Percentiles rank a stretch among this genome's conserved stretches.
These are phyloP conservation scores for Umimayanthus chanpuru DNA, from an alignment of 92 coral and sea anemone genomes.

Conservation along the genomic window DNA sequence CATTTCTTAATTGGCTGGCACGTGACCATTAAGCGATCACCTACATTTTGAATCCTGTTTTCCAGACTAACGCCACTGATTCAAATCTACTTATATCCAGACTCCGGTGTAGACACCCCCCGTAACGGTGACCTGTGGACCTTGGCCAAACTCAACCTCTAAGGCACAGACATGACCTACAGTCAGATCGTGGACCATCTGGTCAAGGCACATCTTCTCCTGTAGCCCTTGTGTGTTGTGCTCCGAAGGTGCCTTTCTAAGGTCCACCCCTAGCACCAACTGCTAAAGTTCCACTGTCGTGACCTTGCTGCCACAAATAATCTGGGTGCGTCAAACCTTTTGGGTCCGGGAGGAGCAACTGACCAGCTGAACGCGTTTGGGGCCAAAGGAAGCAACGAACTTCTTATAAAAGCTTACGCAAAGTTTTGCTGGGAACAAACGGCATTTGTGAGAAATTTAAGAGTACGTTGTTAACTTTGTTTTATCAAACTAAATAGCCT, in stretches of 20 bases:
- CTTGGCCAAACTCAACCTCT: constrained; percentile 59
- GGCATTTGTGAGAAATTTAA: constrained; percentile 39
- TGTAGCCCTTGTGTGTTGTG: constrained; percentile 51
- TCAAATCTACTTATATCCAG: too few relatives aligned
- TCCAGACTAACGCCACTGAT: too few relatives aligned
- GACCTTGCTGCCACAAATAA: constrained; percentile 37
- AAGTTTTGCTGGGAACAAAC: constrained; percentile 44
- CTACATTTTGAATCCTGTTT: too few relatives aligned
- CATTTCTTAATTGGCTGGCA: too few relatives aligned
- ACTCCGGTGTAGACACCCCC: too few relatives aligned
- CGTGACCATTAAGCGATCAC: too few relatives aligned
- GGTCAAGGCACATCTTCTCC: constrained; percentile 50
- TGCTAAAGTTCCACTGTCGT: constrained; percentile 56
- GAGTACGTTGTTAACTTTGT: constrained; percentile 14
- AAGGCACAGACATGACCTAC: constrained; percentile 60
- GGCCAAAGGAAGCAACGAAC: constrained; percentile 39
- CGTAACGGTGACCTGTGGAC: too few relatives aligned
- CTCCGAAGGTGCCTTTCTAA: constrained; percentile 35
- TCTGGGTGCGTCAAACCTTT: constrained; percentile 44
- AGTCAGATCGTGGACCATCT: constrained; percentile 66
- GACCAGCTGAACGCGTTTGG: constrained; percentile 48
- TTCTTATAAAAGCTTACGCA: constrained; percentile 40
- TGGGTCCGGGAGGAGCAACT: not conserved
- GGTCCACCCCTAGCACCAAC: constrained; percentile 42
- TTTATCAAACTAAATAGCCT: too few relatives aligned